A percentile compares a stretch with the other conserved stretches of the same genome.
Evolutionary conservation across 2,888 invertebrate species (phyloP).

Genomic region (Tupiocoris notatus): DNA sequence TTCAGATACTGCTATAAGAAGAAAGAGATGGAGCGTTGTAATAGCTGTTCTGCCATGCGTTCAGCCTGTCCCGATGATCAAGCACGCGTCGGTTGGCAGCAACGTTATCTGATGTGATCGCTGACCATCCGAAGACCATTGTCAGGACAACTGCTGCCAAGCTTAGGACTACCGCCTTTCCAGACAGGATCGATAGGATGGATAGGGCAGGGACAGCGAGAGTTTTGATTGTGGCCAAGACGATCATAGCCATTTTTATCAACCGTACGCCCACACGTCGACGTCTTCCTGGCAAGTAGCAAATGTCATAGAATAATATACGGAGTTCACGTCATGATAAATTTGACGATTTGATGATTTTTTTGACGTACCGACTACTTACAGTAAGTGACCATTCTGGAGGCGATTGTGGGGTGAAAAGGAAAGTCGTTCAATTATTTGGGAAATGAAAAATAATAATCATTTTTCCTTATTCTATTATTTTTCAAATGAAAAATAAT

Average conservation of each 20-base stretch:
- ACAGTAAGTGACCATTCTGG: no score
- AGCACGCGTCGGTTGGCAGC: slow-evolving; percentile 25
- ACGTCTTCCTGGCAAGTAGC: slow-evolving; percentile 8
- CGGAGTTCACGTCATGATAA: no score
- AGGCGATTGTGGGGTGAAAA: no score
- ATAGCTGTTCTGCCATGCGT: not conserved
- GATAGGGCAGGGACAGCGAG: slow-evolving; percentile 41
- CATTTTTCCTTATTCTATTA: no score
- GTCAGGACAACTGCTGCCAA: slow-evolving; percentile 32
- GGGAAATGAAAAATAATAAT: no score
- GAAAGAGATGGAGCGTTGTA: not conserved
- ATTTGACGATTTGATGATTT: no score
- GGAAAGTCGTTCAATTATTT: no score
- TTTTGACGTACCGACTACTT: no score
- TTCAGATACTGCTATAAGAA: no score
- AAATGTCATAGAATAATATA: not conserved
- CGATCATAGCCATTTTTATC: slow-evolving; percentile 49
- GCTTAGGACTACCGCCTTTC: slow-evolving; percentile 47
- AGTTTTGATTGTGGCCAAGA: slow-evolving; percentile 41
- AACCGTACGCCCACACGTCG: slow-evolving; percentile 25
- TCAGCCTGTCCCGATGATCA: not conserved
- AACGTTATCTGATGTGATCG: not conserved
- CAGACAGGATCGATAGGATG: slow-evolving; percentile 48
- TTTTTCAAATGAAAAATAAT: no score
- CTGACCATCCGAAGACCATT: slow-evolving; percentile 15